phyloP scores from a whole-genome alignment of 2,113 vertebrate genomes.

The Cyprichromis sp. region DNA sequence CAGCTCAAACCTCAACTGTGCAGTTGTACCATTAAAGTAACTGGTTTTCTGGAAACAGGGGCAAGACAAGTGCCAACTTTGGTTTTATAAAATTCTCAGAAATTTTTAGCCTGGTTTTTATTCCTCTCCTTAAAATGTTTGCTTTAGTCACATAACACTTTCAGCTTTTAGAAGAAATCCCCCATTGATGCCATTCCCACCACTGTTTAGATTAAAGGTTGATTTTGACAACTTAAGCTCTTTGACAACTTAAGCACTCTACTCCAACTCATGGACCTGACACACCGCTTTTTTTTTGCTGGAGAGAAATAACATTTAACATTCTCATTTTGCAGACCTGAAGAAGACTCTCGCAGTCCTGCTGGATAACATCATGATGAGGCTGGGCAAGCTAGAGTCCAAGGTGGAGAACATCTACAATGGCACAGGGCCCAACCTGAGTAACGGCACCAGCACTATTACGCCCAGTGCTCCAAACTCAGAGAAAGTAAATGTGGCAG shows the following conservation, averaged over 20 bases:
- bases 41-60: not conserved
- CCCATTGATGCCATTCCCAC: not conserved
- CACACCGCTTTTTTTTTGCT: not conserved
- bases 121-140: not conserved
- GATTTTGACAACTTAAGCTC: not conserved
- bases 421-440: slow-evolving; percentile 84
- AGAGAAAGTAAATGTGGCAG: slow-evolving; percentile 95
- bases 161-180: not conserved
- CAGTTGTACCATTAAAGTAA: not conserved
- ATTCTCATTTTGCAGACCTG: slow-evolving; percentile 73
- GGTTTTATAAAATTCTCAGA: not conserved
- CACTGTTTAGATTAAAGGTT: not conserved
- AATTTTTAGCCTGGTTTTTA: not conserved
- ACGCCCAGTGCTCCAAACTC: slow-evolving; percentile 75
- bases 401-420: slow-evolving; percentile 96
- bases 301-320: not conserved
- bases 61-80: not conserved
- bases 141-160: not conserved
- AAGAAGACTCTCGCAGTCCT: slow-evolving; percentile 97
- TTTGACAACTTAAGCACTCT: not conserved
- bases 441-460: slow-evolving; percentile 80
- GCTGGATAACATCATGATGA: slow-evolving; percentile 94
- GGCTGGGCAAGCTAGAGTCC: slow-evolving; percentile 91
- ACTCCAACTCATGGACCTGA: not conserved
- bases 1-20: not conserved